phyloP scores from a whole-genome alignment of 2,888 invertebrate species.

The Caradrina clavipalpis region DNA sequence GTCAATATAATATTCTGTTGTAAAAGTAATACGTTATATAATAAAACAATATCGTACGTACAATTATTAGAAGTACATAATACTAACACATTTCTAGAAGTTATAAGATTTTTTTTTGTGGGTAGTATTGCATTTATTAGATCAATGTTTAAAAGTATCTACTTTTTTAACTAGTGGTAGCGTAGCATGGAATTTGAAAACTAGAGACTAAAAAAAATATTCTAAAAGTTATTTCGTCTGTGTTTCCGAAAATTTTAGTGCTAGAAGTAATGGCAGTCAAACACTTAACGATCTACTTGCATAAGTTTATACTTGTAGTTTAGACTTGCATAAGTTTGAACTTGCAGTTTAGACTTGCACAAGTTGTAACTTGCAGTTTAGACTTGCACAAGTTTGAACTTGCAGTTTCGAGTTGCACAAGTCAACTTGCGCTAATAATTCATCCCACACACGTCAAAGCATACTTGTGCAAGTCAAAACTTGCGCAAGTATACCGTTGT shows the following conservation, averaged over 20 bases:
- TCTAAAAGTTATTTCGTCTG: conserved; percentile 6
- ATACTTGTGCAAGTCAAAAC: neutral
- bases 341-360: too few species aligned
- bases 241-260: neutral
- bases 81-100: conserved; percentile 10
- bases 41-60: conserved; percentile 22
- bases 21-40: conserved; percentile 15
- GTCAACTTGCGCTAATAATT: neutral
- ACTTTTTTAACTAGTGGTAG: neutral
- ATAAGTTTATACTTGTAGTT: too few species aligned
- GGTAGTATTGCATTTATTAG: conserved; percentile 17
- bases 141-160: conserved; percentile 1
- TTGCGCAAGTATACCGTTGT: neutral
- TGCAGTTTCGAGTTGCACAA: too few species aligned
- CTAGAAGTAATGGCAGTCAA: neutral
- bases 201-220: neutral
- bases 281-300: too few species aligned
- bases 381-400: neutral
- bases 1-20: conserved; percentile 6
- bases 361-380: neutral
- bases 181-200: neutral
- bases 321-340: too few species aligned
- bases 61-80: conserved; percentile 34
- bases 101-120: conserved; percentile 15
- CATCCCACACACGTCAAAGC: neutral